Evolutionary conservation across 2,113 vertebrate species (phyloP).

Genomic region (Bagarius yarrelli): DNA sequence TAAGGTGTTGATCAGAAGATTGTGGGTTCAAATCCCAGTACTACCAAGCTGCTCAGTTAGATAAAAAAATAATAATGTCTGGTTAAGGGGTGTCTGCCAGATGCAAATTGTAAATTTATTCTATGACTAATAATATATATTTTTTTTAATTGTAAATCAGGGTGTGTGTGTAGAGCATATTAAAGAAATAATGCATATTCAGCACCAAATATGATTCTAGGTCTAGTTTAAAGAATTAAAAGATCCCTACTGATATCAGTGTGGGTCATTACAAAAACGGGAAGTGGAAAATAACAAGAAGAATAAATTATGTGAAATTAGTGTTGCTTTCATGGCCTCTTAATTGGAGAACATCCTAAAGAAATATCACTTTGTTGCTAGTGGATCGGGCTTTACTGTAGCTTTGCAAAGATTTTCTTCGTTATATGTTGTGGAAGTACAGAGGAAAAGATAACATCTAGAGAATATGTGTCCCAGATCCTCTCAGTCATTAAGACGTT

Average conservation of each 20-base stretch:
- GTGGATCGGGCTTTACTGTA: not conserved
- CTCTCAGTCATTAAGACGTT: not conserved
- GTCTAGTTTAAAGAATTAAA: not conserved
- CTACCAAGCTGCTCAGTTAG: too few species aligned
- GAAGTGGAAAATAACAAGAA: not conserved
- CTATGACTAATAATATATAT: not conserved
- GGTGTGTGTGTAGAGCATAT: not conserved
- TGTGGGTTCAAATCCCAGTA: too few species aligned
- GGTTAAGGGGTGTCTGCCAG: too few species aligned
- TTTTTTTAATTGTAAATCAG: not conserved
- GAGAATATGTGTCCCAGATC: not conserved
- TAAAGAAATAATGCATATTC: not conserved
- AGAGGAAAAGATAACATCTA: not conserved
- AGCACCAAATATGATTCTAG: not conserved
- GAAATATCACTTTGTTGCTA: not conserved
- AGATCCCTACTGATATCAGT: not conserved
- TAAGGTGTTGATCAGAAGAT: too few species aligned
- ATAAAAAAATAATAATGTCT: too few species aligned
- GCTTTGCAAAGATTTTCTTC: not conserved
- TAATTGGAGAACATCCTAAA: not conserved
- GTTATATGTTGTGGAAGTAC: not conserved
- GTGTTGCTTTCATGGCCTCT: not conserved
- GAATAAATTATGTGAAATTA: not conserved
- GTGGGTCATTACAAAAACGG: not conserved
- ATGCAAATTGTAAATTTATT: too few species aligned